Conservation (phyloP, 1,140 invertebrate genomes). For the Eumaeus atala region DNA sequence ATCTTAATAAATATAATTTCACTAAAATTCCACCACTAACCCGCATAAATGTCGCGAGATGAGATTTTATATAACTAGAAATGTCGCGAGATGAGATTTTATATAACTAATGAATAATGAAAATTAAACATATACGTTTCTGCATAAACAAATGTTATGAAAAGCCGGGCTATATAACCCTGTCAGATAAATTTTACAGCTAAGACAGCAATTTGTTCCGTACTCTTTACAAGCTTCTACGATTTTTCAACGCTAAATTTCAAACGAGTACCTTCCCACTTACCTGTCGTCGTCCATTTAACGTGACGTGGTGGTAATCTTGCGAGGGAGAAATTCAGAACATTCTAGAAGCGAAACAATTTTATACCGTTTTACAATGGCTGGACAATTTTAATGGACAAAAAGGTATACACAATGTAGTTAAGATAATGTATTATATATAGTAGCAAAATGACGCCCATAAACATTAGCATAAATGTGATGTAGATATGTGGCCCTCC, state of each 20-base stretch:
- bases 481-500: too few species aligned
- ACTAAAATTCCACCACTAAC: too few species aligned
- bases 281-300: constrained; percentile 22
- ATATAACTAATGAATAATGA: too few species aligned
- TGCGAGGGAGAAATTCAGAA: constrained; percentile 11
- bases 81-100: too few species aligned
- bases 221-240: constrained; percentile 18
- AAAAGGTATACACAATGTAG: not conserved
- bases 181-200: constrained; percentile 3
- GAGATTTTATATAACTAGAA: too few species aligned
- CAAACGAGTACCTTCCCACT: constrained; percentile 21
- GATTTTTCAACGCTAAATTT: constrained; percentile 25
- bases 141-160: not conserved
- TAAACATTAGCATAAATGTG: too few species aligned
- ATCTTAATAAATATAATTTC: too few species aligned
- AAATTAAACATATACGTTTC: not conserved
- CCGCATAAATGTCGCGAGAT: too few species aligned
- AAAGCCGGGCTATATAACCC: not conserved
- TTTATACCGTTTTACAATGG: not conserved
- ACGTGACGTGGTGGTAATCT: constrained; percentile 17
- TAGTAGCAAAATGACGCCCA: too few species aligned
- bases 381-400: too few species aligned
- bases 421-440: not conserved
- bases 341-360: constrained; percentile 16
- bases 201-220: constrained; percentile 16